Evolutionary conservation across 2,888 invertebrate species (phyloP).

Genomic region (Cataglyphis altisquamis): DNA sequence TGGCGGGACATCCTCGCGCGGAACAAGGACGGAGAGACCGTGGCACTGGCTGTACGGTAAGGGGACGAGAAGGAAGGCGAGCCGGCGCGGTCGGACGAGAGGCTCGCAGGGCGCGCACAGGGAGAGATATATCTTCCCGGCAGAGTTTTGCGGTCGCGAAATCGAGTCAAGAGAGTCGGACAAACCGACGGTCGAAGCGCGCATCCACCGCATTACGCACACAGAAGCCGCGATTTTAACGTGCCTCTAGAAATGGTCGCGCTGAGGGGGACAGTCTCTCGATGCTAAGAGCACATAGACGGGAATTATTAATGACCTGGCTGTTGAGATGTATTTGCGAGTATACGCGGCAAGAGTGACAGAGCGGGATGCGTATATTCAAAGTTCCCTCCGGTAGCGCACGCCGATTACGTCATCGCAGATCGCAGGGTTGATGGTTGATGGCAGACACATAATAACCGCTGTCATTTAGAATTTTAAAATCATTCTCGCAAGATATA

Average conservation of each 20-base stretch:
- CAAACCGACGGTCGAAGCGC: conserved; percentile 75
- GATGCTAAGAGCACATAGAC: conserved; percentile 48
- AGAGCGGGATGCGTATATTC: too few species aligned
- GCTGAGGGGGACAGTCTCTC: conserved; percentile 22
- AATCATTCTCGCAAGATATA: too few species aligned
- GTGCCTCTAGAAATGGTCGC: conserved; percentile 75
- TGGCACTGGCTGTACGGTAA: conserved; percentile 52
- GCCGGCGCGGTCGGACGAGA: conserved; percentile 51
- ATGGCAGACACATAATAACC: neutral
- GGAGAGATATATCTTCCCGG: conserved; percentile 80
- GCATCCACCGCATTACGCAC: conserved; percentile 84
- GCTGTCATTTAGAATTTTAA: too few species aligned
- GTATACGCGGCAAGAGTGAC: neutral
- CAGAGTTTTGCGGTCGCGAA: conserved; percentile 81
- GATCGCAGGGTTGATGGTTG: neutral
- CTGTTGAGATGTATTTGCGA: conserved; percentile 24
- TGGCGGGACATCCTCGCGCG: conserved; percentile 52
- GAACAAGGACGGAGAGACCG: conserved; percentile 59
- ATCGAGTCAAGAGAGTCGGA: conserved; percentile 82
- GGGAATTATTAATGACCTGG: conserved; percentile 69
- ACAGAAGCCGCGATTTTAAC: conserved; percentile 81
- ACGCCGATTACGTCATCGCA: neutral
- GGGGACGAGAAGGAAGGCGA: conserved; percentile 56
- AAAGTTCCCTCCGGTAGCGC: neutral
- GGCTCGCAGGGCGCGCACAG: conserved; percentile 44